These are phyloP conservation scores for Tetragonula clypearis DNA, from an alignment of 1,140 invertebrate species.

Conservation along the genomic window DNA sequence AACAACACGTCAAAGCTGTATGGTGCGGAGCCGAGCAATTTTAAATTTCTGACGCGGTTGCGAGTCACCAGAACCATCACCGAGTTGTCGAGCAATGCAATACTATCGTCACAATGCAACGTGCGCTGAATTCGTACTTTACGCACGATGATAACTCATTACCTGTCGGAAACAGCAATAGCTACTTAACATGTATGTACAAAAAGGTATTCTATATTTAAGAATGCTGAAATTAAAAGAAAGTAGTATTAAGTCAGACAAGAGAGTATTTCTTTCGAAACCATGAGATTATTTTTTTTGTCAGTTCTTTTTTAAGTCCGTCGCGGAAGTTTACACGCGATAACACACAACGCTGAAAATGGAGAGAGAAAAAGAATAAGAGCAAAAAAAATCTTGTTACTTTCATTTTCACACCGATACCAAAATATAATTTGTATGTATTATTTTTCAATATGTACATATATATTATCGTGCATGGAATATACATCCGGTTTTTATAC, in stretches of 20 bases:
- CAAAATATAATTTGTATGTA: neutral
- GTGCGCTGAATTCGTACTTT: slow-evolving; percentile 39
- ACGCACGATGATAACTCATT: slow-evolving; percentile 18
- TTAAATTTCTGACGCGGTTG: neutral
- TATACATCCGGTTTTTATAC: neutral
- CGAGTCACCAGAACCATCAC: neutral
- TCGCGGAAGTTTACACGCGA: neutral
- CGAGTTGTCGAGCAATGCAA: neutral
- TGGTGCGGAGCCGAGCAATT: neutral
- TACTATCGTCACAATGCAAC: neutral
- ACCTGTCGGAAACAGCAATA: slow-evolving; percentile 49
- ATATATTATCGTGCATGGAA: neutral
- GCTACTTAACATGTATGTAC: slow-evolving; percentile 42
- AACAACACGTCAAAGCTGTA: neutral
- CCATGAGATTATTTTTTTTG: slow-evolving; percentile 27
- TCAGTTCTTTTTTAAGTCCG: neutral
- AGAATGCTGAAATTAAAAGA: slow-evolving; percentile 38
- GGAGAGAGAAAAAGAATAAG: neutral
- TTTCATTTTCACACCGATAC: neutral
- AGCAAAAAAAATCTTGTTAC: neutral
- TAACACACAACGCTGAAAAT: neutral
- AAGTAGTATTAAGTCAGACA: slow-evolving; percentile 33
- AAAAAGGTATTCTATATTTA: slow-evolving; percentile 44
- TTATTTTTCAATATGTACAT: neutral
- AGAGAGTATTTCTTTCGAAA: slow-evolving; percentile 32